Percentiles rank a stretch among this genome's conserved stretches.
Evolutionary conservation across 2,888 invertebrate genomes (phyloP).

Genomic region (Mythimna loreyi): DNA sequence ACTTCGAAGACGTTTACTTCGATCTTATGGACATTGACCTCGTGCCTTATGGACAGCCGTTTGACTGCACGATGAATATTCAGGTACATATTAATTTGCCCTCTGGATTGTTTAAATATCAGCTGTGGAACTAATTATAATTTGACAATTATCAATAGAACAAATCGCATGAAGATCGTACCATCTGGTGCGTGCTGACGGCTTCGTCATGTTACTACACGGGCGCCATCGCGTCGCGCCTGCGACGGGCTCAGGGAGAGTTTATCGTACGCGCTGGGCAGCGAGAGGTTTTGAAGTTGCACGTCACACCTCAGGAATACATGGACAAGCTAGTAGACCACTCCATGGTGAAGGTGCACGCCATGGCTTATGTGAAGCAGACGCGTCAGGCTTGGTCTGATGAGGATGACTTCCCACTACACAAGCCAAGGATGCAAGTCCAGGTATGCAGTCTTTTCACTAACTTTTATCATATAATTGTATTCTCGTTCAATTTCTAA

Average conservation of each 20-base stretch:
- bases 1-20: slow-evolving; percentile 92
- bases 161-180: slow-evolving; percentile 91
- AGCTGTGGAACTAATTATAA: not conserved
- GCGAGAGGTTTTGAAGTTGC: slow-evolving; percentile 91
- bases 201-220: slow-evolving; percentile 93
- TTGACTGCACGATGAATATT: slow-evolving; percentile 92
- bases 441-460: slow-evolving; percentile 83
- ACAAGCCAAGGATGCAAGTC: slow-evolving; percentile 92
- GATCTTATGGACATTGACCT: slow-evolving; percentile 92
- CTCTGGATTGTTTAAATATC: not conserved
- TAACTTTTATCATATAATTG: slow-evolving; percentile 1
- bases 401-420: slow-evolving; percentile 93
- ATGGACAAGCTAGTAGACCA: slow-evolving; percentile 93
- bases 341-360: slow-evolving; percentile 93
- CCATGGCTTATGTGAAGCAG: slow-evolving; percentile 93
- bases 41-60: slow-evolving; percentile 92
- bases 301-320: slow-evolving; percentile 92
- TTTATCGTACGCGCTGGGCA: slow-evolving; percentile 92
- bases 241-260: slow-evolving; percentile 92
- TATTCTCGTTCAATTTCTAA: not conserved
- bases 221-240: slow-evolving; percentile 92
- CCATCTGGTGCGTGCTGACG: slow-evolving; percentile 91
- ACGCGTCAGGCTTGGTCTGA: slow-evolving; percentile 94
- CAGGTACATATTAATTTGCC: slow-evolving; percentile 78
- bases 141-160: slow-evolving; percentile 80